Base-by-base conservation (phyloP, 2,888 invertebrate species). In the Parascotia fuliginaria region DNA sequence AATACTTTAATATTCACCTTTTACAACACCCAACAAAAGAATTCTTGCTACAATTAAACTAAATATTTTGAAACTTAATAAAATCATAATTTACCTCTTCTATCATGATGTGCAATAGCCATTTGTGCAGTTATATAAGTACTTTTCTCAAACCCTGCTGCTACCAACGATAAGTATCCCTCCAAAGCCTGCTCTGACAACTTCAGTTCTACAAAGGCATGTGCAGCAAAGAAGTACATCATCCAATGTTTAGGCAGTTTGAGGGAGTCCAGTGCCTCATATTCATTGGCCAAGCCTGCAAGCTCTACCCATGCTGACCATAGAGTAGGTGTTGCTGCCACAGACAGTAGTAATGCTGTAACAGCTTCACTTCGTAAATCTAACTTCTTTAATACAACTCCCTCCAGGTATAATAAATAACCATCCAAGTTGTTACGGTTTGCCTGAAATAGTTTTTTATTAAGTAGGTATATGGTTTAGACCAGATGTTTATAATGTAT, bases 251-350 rank as follows among this genome's bases (percentile, higher is more conserved):
- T 95, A 0, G 98, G 98, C 32, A 96, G 81, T 49, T 93, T 93
- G 3, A 95, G 78, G 2, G 93, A 91, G 51, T 94, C 93, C 13
- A 96, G 77, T 41, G 95, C 96, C 72, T 97, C 96, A 83, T 96
- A 95, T 70, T 97, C 96, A 56, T 95, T 94, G 43, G 99, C 95
- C 1, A 99, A 89, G 6, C 96, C 94, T 0, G 98, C 96, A 9
- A 99, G 89, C 82, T 99, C 98, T 27, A 97, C 93, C 97, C 99
- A 99, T 0, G 98, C 96, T 32, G 97, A 96, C 99, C 99, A 99
- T 53, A 98, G 94, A 73, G 97, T 94, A 0, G 98, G 98, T 44
- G 96, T 95, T 32, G 94, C 92, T 50, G 95, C 94, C 9, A 98
- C 94, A 0, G 98, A 94, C 72, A 97, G 95, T 13, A 96, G 93